phyloP scores from a whole-genome alignment of 2,888 invertebrate genomes.

The Congeria kusceri region DNA sequence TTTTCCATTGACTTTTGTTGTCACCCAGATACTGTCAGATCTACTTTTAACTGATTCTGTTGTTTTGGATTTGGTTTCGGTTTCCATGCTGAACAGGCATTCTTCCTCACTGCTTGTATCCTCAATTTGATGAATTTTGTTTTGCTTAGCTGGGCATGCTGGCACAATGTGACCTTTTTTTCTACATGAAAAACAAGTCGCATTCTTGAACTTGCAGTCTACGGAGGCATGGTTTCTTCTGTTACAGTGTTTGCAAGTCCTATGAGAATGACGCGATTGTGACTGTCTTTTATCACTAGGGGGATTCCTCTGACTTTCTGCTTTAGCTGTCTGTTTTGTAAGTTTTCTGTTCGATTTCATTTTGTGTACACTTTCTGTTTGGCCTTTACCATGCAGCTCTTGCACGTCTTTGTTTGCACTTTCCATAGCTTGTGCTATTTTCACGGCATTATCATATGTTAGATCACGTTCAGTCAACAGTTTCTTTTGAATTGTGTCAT shows the following conservation, averaged over 20 bases:
- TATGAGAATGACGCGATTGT: neutral
- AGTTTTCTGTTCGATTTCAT: neutral
- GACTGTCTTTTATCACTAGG: too few species aligned
- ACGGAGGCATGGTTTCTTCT: neutral
- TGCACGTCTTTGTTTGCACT: slow-evolving; percentile 48
- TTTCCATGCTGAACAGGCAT: neutral
- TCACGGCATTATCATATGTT: slow-evolving; percentile 38
- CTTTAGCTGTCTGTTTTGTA: neutral
- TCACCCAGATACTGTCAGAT: slow-evolving; percentile 18
- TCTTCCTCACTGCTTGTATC: neutral
- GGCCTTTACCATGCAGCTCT: neutral
- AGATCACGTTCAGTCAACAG: slow-evolving; percentile 46
- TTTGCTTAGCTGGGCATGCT: slow-evolving; percentile 3
- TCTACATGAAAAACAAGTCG: slow-evolving; percentile 25
- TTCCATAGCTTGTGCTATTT: slow-evolving; percentile 50
- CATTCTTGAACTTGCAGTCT: slow-evolving; percentile 31
- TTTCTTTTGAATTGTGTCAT: slow-evolving; percentile 45
- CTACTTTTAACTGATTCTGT: neutral
- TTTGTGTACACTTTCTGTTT: neutral
- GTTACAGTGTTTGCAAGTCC: neutral
- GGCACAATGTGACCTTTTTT: slow-evolving; percentile 29
- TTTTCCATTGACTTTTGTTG: slow-evolving; percentile 42
- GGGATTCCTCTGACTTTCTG: too few species aligned
- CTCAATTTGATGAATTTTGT: neutral
- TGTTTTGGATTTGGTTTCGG: too few species aligned